These are phyloP conservation scores for Lochmaea crataegi DNA, from an alignment of 2,888 invertebrate species.

Conservation along the genomic window DNA sequence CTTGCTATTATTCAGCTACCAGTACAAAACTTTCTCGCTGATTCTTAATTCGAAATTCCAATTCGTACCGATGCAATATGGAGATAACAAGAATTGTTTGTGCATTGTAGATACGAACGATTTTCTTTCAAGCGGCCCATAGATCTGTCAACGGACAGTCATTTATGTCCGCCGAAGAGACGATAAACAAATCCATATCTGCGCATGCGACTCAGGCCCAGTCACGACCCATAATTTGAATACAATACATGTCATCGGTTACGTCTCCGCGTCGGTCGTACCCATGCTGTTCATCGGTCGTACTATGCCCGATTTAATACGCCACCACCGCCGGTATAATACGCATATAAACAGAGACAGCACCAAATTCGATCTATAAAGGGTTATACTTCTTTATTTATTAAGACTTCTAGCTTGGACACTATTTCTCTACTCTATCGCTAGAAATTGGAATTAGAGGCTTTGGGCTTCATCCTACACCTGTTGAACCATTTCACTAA, in stretches of 20 bases:
- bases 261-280: conserved; percentile 39
- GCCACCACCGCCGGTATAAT: conserved; percentile 17
- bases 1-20: neutral
- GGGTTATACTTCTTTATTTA: neutral
- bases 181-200: conserved; percentile 65
- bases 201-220: conserved; percentile 61
- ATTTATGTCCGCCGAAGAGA: conserved; percentile 61
- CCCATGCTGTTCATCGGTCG: conserved; percentile 39
- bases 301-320: conserved; percentile 39
- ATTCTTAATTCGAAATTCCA: conserved; percentile 43
- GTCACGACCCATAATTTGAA: conserved; percentile 66
- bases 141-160: conserved; percentile 64
- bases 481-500: too few species aligned
- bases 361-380: neutral
- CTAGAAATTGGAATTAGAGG: too few species aligned
- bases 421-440: too few species aligned
- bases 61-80: conserved; percentile 51
- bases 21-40: neutral
- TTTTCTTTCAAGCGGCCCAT: conserved; percentile 59
- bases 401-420: too few species aligned
- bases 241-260: conserved; percentile 61
- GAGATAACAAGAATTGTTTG: conserved; percentile 49
- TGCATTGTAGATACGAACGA: conserved; percentile 52
- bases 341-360: conserved; percentile 7
- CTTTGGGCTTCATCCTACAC: too few species aligned